Evolutionary conservation across 2,797 vertebrate genomes (phyloP), one percentile per base, ranked within the genome.

Genomic region (Pogonophryne albipinna): DNA sequence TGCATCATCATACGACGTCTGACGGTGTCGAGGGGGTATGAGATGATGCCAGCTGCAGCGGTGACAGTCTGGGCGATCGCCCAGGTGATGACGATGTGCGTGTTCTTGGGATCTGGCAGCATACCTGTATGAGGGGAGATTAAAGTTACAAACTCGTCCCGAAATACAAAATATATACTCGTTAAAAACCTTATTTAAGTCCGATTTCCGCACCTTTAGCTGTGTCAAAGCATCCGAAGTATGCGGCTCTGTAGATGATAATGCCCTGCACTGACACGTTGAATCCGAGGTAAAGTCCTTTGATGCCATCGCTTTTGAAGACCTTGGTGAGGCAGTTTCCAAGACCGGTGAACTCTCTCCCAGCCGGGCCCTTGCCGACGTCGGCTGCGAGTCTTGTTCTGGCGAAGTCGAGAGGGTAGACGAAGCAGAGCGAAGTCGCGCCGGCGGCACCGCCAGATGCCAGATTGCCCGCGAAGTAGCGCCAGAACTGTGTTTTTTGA

Each of bases 1-100:
- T 99, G 98, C 98, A 99, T 99, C 98, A 99, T 99, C 98, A 99
- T 99, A 91, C 98, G 96, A 95, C 98, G 97, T 74, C 98, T 96
- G 87, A 99, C 98, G 0, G 98, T 99, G 93, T 99, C 98, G 51
- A 99, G 99, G 60, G 98, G 98, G 77, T 99, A 99, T 50, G 98
- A 99, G 83, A 97, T 87, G 61, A 99, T 85, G 52, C 98, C 98
- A 0, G 98, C 95, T 2, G 91, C 97, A 0, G 98, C 98, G 0
- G 98, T 99, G 80, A 99, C 98, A 0, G 83, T 93, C 96, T 99
- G 98, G 84, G 98, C 98, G 34, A 99, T 99, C 98, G 99, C 99
- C 98, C 98, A 99, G 93, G 94, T 99, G 81, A 99, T 77, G 1
- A 99, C 0, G 49, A 99, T 99, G 90, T 98, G 98, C 79, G 98